Evolutionary conservation across 1,140 invertebrate species (phyloP).

Genomic region (Latrodectus geometricus): DNA sequence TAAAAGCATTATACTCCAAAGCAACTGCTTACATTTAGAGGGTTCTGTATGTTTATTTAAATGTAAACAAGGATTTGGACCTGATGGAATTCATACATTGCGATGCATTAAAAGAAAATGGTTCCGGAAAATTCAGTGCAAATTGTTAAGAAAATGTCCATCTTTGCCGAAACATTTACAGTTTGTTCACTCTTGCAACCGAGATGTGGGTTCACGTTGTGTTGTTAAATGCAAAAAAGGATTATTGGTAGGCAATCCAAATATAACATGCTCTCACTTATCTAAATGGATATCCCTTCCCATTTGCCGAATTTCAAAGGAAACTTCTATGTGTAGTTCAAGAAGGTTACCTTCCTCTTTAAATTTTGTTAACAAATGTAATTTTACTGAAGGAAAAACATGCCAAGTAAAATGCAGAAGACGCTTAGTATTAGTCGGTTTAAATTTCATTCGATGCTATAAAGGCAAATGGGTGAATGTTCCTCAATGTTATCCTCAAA

Average conservation of each 20-base stretch:
- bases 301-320: neutral
- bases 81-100: neutral
- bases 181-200: neutral
- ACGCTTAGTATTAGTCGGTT: neutral
- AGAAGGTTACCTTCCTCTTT: neutral
- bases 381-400: neutral
- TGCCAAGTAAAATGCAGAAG: slow-evolving; percentile 17
- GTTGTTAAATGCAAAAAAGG: neutral
- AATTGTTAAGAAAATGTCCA: neutral
- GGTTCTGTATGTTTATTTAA: slow-evolving; percentile 3
- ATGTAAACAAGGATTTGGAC: slow-evolving; percentile 2
- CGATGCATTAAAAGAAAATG: slow-evolving; percentile 11
- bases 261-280: neutral
- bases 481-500: neutral
- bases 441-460: neutral
- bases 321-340: neutral
- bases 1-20: neutral
- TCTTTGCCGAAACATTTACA: neutral
- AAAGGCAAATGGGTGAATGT: neutral
- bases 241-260: neutral
- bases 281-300: neutral
- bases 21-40: neutral
- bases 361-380: neutral
- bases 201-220: neutral
- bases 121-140: neutral